phyloP scores from a whole-genome alignment of 1,140 invertebrate genomes.

The Phthorimaea operculella region DNA sequence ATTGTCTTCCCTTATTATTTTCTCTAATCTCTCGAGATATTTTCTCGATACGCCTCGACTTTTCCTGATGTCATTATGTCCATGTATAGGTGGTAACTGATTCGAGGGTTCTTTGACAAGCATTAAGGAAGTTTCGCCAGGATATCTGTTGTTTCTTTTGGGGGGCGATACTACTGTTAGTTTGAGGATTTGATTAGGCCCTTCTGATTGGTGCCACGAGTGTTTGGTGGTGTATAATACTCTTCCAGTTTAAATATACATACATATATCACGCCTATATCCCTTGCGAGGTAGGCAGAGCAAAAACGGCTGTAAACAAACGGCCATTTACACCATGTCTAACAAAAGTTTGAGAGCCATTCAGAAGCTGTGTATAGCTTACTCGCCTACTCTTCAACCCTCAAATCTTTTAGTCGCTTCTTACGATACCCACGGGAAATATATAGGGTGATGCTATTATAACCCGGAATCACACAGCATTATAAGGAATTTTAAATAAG shows the following conservation, averaged over 20 bases:
- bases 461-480: no score
- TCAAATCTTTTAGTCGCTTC: no score
- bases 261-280: not conserved
- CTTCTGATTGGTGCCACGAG: not conserved
- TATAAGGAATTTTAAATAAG: no score
- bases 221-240: no score
- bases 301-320: no score
- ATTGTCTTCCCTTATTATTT: not conserved
- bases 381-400: no score
- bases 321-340: no score
- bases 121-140: constrained; percentile 26
- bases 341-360: no score
- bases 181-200: not conserved
- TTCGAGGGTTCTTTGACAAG: constrained; percentile 18
- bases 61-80: constrained; percentile 59
- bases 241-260: no score
- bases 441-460: no score
- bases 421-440: no score
- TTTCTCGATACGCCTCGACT: constrained; percentile 32
- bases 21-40: constrained; percentile 33
- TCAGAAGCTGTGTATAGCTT: no score
- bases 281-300: not conserved
- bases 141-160: constrained; percentile 14
- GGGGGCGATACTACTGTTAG: not conserved
- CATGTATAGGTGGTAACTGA: constrained; percentile 51